A percentile compares a stretch with the other conserved stretches of the same genome.
phyloP scores from a whole-genome alignment of 2,113 vertebrate species.

The Pseudorhombus dupliciocellatus region DNA sequence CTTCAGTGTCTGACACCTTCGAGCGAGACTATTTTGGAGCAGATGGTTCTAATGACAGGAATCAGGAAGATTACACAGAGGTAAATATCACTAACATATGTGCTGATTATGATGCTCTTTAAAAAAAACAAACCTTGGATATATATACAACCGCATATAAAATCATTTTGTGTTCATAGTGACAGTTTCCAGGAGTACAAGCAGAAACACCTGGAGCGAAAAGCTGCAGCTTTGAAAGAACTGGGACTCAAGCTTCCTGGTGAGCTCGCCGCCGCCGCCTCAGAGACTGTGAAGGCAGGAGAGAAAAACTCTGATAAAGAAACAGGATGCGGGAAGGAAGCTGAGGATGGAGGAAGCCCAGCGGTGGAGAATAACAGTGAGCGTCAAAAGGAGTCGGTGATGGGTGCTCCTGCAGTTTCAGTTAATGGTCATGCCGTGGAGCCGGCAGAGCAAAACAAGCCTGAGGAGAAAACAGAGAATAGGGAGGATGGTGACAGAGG shows the following conservation, averaged over 20 bases:
- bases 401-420: conserved; percentile 9
- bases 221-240: conserved; percentile 67
- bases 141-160: background rate
- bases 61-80: conserved; percentile 76
- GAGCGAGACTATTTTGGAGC: conserved; percentile 77
- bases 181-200: conserved; percentile 75
- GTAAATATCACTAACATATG: conserved; percentile 61
- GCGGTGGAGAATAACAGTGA: conserved; percentile 26
- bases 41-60: conserved; percentile 81
- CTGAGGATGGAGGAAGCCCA: conserved; percentile 38
- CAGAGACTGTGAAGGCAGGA: conserved; percentile 6
- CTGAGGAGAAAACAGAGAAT: conserved; percentile 25
- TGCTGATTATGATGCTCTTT: background rate
- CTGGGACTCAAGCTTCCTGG: conserved; percentile 43
- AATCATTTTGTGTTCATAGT: conserved; percentile 48
- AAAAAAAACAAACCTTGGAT: background rate
- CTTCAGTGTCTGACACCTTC: conserved; percentile 72
- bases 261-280: background rate
- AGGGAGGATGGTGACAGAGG: conserved; percentile 6
- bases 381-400: conserved; percentile 5
- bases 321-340: conserved; percentile 48
- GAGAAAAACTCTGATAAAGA: conserved; percentile 31
- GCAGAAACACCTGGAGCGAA: conserved; percentile 74
- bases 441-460: conserved; percentile 21
- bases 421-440: conserved; percentile 43